Conservation (phyloP, 2,797 vertebrate species). For the Iguana delicatissima region DNA sequence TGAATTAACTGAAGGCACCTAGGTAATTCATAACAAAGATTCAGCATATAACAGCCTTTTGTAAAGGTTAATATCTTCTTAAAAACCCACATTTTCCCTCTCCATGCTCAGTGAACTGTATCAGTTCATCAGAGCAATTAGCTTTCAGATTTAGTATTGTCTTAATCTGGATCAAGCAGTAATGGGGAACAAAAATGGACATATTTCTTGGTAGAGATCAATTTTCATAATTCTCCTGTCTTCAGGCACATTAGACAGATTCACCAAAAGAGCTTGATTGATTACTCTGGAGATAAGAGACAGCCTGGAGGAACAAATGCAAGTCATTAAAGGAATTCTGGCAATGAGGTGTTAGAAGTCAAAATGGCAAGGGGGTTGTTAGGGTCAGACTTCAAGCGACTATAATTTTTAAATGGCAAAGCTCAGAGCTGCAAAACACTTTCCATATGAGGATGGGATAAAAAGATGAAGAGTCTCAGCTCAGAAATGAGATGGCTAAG, state of each 20-base stretch:
- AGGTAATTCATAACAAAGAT: constrained; percentile 11
- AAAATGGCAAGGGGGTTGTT: neutral
- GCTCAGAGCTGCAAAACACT: neutral
- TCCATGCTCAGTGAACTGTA: constrained; percentile 16
- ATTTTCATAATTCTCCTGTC: constrained; percentile 4
- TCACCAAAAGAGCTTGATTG: constrained; percentile 8
- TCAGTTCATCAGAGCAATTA: constrained; percentile 30
- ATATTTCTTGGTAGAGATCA: constrained; percentile 12
- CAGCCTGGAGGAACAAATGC: constrained; percentile 11
- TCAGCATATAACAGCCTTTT: neutral
- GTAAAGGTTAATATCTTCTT: neutral
- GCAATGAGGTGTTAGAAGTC: constrained; percentile 1
- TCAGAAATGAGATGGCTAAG: neutral
- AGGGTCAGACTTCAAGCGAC: neutral
- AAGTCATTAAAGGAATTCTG: constrained; percentile 7
- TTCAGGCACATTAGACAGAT: neutral
- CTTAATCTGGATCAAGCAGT: constrained; percentile 19
- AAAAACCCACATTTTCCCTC: neutral
- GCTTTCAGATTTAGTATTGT: constrained; percentile 26
- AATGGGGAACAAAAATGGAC: constrained; percentile 10
- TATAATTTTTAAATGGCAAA: constrained; percentile 27
- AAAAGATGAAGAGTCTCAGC: neutral
- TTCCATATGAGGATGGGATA: neutral
- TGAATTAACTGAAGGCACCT: constrained; percentile 1
- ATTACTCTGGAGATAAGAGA: constrained; percentile 5